Conservation (phyloP, 2,113 vertebrate genomes). For the Pelmatolapia mariae region DNA sequence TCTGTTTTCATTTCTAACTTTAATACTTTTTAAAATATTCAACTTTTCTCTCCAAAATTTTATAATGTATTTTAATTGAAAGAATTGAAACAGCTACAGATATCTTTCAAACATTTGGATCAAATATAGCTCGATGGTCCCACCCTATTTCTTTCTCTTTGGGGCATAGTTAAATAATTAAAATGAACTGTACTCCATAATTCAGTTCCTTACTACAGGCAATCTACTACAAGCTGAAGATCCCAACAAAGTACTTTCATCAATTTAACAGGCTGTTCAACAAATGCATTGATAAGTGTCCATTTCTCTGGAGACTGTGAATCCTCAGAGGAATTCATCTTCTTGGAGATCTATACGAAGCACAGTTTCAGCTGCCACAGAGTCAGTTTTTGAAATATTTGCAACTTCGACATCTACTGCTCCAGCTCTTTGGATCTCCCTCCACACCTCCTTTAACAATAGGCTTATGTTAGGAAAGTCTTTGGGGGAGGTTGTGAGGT, state of each 20-base stretch:
- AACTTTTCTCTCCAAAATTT: neutral
- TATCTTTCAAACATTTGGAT: neutral
- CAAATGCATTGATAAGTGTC: neutral
- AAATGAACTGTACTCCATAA: neutral
- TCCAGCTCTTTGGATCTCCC: neutral
- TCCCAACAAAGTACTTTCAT: neutral
- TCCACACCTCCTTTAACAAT: neutral
- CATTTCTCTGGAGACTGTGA: neutral
- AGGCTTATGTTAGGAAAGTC: neutral
- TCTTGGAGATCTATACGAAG: neutral
- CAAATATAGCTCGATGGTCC: neutral
- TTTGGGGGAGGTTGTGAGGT: neutral
- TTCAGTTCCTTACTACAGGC: neutral
- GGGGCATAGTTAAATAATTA: neutral
- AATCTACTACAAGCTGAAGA: neutral
- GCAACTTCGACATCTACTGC: neutral
- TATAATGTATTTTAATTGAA: neutral
- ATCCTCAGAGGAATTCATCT: neutral
- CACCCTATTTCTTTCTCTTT: neutral
- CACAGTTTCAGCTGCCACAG: neutral
- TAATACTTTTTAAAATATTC: neutral
- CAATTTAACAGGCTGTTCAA: neutral
- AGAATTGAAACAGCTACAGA: neutral
- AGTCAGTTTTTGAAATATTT: neutral
- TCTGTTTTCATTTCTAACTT: neutral